Evolutionary conservation across 2,888 invertebrate genomes (phyloP).

Genomic region (Troilus luridus): DNA sequence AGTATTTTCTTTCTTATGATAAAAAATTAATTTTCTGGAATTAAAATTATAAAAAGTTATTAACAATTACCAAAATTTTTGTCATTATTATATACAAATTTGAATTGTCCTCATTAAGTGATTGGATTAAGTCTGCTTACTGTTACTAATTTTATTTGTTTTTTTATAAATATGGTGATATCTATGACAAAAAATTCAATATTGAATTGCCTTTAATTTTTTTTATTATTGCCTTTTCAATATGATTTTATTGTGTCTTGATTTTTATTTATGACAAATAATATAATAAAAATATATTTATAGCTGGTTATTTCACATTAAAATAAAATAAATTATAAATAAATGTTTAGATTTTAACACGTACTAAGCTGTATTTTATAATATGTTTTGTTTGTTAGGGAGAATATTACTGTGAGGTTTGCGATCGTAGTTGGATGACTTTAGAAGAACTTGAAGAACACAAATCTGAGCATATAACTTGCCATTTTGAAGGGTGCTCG

Average conservation of each 20-base stretch:
- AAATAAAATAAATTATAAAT: slow-evolving; percentile 36
- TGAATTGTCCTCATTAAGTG: slow-evolving; percentile 12
- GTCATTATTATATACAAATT: background rate
- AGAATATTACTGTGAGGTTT: slow-evolving; percentile 81
- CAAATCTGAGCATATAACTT: slow-evolving; percentile 81
- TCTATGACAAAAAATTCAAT: background rate
- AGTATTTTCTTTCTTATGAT: slow-evolving; percentile 2
- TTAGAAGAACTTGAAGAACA: slow-evolving; percentile 77
- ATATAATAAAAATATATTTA: slow-evolving; percentile 36
- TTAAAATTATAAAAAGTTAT: background rate
- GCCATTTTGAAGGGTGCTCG: slow-evolving; percentile 85
- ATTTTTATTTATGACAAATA: slow-evolving; percentile 25
- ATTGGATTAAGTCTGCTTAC: background rate
- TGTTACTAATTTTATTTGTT: slow-evolving; percentile 22
- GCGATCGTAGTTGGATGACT: slow-evolving; percentile 81
- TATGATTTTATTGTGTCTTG: background rate
- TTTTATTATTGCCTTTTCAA: background rate
- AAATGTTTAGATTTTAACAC: slow-evolving; percentile 14
- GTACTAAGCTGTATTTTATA: background rate
- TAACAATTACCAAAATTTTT: background rate
- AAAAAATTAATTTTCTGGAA: slow-evolving; percentile 6
- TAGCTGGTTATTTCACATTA: slow-evolving; percentile 56
- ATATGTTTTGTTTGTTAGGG: slow-evolving; percentile 58
- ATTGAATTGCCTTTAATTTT: background rate
- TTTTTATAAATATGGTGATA: background rate